Percentiles rank a stretch among this genome's conserved stretches.
Evolutionary conservation across 2,888 invertebrate species (phyloP).

Genomic region (Exephanes ischioxanthus): DNA sequence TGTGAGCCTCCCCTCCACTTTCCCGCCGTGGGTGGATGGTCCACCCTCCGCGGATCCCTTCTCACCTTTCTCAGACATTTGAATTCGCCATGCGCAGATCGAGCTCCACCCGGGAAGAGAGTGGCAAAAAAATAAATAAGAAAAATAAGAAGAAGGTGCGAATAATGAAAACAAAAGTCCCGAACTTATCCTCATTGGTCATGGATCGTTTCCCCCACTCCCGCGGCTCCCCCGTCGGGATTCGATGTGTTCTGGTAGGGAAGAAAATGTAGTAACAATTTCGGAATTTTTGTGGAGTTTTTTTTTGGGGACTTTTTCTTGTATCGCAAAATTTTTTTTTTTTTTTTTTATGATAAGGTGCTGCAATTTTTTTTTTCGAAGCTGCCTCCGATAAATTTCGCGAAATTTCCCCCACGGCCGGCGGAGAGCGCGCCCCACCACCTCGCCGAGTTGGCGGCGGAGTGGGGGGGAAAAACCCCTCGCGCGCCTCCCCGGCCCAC

Average conservation of each 20-base stretch:
- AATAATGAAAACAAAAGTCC: constrained; percentile 78
- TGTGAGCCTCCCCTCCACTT: constrained; percentile 67
- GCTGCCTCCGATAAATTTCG: constrained; percentile 59
- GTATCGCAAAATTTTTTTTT: constrained; percentile 48
- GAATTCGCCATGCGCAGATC: constrained; percentile 82
- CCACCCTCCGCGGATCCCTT: constrained; percentile 52
- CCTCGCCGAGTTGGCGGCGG: constrained; percentile 20
- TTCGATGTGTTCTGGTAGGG: not conserved
- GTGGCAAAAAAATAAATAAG: too few relatives aligned
- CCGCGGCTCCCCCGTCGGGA: constrained; percentile 4
- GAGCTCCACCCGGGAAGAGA: constrained; percentile 3
- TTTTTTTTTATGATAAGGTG: constrained; percentile 45
- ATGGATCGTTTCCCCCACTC: constrained; percentile 70
- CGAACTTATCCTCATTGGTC: constrained; percentile 84
- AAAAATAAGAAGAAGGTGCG: constrained; percentile 65
- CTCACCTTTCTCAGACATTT: constrained; percentile 72
- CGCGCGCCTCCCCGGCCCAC: constrained; percentile 74
- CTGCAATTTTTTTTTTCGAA: constrained; percentile 27
- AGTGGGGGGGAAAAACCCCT: constrained; percentile 51
- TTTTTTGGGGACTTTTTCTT: constrained; percentile 69
- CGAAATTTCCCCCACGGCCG: constrained; percentile 60
- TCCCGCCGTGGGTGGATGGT: constrained; percentile 44
- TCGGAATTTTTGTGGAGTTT: not conserved
- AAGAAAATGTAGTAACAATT: not conserved
- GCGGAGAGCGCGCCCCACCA: constrained; percentile 39